A percentile compares a stretch with the other conserved stretches of the same genome.
These are phyloP conservation scores for Tolypeutes matacus DNA, from an alignment of 2,797 vertebrate genomes.

Conservation along the genomic window DNA sequence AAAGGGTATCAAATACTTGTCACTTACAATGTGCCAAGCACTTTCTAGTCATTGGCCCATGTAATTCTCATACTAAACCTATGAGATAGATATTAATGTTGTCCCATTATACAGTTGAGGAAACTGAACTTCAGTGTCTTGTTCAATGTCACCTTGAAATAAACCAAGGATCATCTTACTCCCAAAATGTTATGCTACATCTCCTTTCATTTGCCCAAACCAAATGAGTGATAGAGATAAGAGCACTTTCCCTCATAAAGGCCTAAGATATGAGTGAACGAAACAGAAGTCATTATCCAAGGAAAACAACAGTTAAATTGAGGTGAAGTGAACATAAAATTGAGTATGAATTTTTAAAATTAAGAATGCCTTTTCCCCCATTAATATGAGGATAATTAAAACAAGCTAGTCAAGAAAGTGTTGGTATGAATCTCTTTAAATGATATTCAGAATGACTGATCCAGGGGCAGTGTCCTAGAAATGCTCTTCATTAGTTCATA, in stretches of 20 bases:
- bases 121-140: not conserved
- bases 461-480: not conserved
- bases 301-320: not conserved
- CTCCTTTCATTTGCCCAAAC: slow-evolving; percentile 2
- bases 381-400: not conserved
- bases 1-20: not conserved
- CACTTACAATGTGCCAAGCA: not conserved
- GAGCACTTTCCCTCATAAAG: not conserved
- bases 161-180: not conserved
- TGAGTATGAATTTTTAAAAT: no score
- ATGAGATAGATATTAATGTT: not conserved
- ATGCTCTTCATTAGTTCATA: not conserved
- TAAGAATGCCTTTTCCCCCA: no score
- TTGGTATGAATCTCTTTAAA: not conserved
- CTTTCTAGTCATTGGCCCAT: not conserved
- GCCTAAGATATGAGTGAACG: not conserved
- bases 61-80: not conserved
- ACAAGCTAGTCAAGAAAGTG: not conserved
- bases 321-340: not conserved
- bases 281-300: slow-evolving; percentile 4
- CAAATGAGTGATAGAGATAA: not conserved
- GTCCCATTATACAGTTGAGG: not conserved
- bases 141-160: not conserved
- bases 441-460: not conserved
- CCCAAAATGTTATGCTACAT: not conserved